Conservation (phyloP, 2,797 vertebrate genomes). For the Eulemur rubriventer region DNA sequence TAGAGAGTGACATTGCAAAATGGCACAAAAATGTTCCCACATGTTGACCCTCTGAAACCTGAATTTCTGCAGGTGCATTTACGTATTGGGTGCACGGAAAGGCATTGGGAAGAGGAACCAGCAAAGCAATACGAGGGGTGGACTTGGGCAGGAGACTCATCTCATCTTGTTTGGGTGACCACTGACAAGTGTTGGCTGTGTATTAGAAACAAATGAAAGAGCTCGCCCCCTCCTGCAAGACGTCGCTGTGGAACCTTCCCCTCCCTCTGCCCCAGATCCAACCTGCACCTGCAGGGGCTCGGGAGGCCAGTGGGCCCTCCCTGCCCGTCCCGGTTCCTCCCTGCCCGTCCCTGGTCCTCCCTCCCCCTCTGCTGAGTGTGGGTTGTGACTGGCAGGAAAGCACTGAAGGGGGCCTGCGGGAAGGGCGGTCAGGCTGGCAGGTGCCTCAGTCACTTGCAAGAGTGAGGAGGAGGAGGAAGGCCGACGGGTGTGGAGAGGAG, state of each 20-base stretch:
- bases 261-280: background rate
- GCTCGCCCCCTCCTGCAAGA: background rate
- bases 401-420: background rate
- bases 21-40: background rate
- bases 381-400: background rate
- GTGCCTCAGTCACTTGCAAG: no score
- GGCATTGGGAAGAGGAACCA: background rate
- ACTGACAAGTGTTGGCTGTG: background rate
- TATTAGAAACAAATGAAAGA: background rate
- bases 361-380: background rate
- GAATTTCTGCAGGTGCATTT: background rate
- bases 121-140: no score
- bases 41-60: no score
- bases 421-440: no score
- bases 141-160: background rate
- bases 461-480: background rate
- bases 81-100: fast-evolving
- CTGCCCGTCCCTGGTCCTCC: background rate
- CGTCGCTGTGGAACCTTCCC: background rate
- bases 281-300: no score
- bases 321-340: background rate
- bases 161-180: background rate
- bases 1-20: background rate
- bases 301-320: background rate
- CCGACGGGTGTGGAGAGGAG: background rate